Conservation (phyloP, 2,797 vertebrate species). For the Peromyscus nudipes region DNA sequence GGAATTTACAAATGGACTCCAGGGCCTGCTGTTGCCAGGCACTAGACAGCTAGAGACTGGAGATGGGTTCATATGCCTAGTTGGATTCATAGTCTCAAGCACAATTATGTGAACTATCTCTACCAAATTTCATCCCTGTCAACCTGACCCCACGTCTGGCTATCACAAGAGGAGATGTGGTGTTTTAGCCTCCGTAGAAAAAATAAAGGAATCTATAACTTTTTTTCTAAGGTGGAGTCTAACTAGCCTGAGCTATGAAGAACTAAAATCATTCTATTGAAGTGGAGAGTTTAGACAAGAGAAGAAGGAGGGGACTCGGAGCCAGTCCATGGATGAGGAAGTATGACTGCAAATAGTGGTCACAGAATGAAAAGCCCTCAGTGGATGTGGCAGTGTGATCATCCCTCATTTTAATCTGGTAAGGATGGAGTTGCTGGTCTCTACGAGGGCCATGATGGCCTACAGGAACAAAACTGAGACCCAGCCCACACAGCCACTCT, state of each 20-base stretch:
- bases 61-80: neutral
- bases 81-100: conserved; percentile 43
- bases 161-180: neutral
- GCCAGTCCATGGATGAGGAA: neutral
- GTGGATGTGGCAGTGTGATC: neutral
- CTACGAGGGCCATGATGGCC: neutral
- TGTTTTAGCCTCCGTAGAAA: neutral
- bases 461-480: conserved; percentile 60
- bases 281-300: conserved; percentile 60
- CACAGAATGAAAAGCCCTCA: neutral
- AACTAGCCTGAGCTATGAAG: conserved; percentile 55
- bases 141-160: neutral
- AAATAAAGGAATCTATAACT: neutral
- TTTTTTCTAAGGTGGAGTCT: neutral
- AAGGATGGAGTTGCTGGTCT: conserved; percentile 42
- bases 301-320: neutral
- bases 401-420: conserved; percentile 45
- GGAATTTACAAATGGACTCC: neutral
- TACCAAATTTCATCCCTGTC: neutral
- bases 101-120: neutral
- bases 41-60: neutral
- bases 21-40: neutral
- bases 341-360: neutral
- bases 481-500: conserved; percentile 37
- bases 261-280: conserved; percentile 83